phyloP scores from a whole-genome alignment of 2,797 vertebrate species.

The Sebastes iracundus region DNA sequence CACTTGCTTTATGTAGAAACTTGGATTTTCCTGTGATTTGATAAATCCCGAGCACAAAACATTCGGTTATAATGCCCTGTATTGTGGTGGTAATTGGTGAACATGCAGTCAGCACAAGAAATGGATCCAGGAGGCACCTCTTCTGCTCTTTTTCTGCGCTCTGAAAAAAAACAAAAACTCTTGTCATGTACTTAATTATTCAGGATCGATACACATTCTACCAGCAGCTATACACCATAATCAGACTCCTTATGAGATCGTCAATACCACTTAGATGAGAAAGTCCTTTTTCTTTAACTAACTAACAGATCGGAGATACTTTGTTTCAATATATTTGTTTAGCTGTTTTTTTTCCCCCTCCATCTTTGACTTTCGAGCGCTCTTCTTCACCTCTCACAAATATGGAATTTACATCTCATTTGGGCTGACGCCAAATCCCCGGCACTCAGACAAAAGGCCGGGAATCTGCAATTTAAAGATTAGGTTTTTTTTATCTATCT shows the following conservation, averaged over 20 bases:
- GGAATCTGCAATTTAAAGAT: slow-evolving; percentile 67
- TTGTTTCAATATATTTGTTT: slow-evolving; percentile 43
- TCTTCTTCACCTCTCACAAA: slow-evolving; percentile 20
- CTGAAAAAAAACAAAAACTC: slow-evolving; percentile 13
- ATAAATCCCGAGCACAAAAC: slow-evolving; percentile 13
- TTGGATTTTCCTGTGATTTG: slow-evolving; percentile 30
- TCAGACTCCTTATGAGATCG: slow-evolving; percentile 36
- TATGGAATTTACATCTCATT: slow-evolving; percentile 57
- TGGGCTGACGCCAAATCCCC: slow-evolving; percentile 44
- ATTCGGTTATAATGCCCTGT: slow-evolving; percentile 10
- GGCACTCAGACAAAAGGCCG: slow-evolving; percentile 48
- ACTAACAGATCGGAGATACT: slow-evolving; percentile 38
- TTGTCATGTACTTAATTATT: slow-evolving; percentile 46
- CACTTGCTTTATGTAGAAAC: slow-evolving; percentile 22
- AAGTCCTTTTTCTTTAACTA: slow-evolving; percentile 37
- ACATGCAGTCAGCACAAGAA: slow-evolving; percentile 26
- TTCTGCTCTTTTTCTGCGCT: slow-evolving; percentile 4
- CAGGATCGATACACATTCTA: slow-evolving; percentile 45
- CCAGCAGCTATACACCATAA: slow-evolving; percentile 32
- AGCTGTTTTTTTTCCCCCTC: background rate
- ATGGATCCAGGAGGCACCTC: slow-evolving; percentile 3
- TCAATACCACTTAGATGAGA: slow-evolving; percentile 55
- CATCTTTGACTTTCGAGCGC: background rate
- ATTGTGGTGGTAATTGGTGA: slow-evolving; percentile 27
- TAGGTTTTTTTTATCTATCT: slow-evolving; percentile 40